Base-by-base conservation (phyloP, 1,140 invertebrate genomes). In the Bilobella aurantiaca region DNA sequence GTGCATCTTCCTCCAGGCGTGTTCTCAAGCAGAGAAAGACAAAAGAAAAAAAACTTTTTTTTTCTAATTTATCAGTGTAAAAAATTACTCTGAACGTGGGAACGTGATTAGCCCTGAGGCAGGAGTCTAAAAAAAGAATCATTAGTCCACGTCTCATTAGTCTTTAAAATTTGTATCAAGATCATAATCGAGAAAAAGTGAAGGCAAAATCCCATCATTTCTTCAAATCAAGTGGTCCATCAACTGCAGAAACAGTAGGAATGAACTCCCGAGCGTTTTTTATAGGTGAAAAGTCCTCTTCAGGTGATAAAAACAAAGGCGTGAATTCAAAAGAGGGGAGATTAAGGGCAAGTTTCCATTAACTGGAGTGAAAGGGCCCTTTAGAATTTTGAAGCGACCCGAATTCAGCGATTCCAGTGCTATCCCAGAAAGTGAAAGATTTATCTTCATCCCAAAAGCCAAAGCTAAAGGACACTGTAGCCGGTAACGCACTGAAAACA, bases 131-230 rank as follows among this genome's bases (percentile, higher is more conserved):
- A n/a, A n/a, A n/a, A n/a, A n/a, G n/a, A n/a, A n/a, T n/a, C 70
- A 71, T 71, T 71, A 71, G 69, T 71, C 68, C 70, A 53, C 61
- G 67, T 71, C 70, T 71, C 70, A 71, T 71, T 71, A 71, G 64
- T 65, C 37, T 32, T 34, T 62, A 63, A n/a, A 34, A 62, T n/a
- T 37, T 27, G n/a, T n/a, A 29, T 59, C 18, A 3, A 27, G 28
- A 32, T 14, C 12, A 3, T 30, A 18, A 8, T 57, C 27, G 5
- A 28, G 53, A 8, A 57, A 57, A 8, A 8, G 27, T 57, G n/a
- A 8, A 14, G 53, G 23, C 14, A 57, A 27, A 59, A 30, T 8
- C 12, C 16, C 29, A 18, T 30, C 29, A 28, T 42, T 12, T 12
- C 8, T 12, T 42, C n/a, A 8, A 42, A 12, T n/a, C 8, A 42